A percentile compares a stretch with the other conserved stretches of the same genome.
Evolutionary conservation across 2,888 invertebrate genomes (phyloP).

Genomic region (Argyresthia goedartella): DNA sequence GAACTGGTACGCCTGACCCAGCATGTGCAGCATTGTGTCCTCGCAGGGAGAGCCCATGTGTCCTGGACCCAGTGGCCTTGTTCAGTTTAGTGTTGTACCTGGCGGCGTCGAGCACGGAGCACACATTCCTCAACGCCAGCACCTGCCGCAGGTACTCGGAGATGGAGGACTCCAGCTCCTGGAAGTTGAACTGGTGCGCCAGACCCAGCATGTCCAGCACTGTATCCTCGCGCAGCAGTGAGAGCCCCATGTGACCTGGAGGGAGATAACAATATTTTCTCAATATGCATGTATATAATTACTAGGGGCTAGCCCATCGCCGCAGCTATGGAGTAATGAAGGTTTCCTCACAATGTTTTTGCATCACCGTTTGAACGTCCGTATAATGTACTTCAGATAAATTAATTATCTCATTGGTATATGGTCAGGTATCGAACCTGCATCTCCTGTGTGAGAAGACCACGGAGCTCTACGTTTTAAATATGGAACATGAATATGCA

Average conservation of each 20-base stretch:
- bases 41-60: conserved; percentile 76
- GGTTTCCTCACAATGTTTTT: too few species aligned
- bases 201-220: conserved; percentile 83
- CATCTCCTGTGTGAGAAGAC: too few species aligned
- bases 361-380: too few species aligned
- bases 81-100: conserved; percentile 40
- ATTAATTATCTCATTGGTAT: too few species aligned
- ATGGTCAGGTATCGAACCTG: too few species aligned
- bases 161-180: conserved; percentile 89
- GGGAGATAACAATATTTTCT: too few species aligned
- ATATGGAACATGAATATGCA: too few species aligned
- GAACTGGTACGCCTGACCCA: conserved; percentile 95
- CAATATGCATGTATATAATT: too few species aligned
- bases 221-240: conserved; percentile 76
- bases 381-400: too few species aligned
- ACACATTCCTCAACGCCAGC: conserved; percentile 90
- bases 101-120: conserved; percentile 95
- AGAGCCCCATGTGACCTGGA: conserved; percentile 75
- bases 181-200: conserved; percentile 96
- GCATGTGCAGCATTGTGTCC: conserved; percentile 77
- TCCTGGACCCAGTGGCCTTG: conserved; percentile 51
- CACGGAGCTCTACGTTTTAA: too few species aligned
- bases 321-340: too few species aligned
- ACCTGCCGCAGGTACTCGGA: conserved; percentile 93
- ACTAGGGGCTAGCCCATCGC: too few species aligned